Conservation (phyloP, 2,888 invertebrate species). For the Altica lythri region DNA sequence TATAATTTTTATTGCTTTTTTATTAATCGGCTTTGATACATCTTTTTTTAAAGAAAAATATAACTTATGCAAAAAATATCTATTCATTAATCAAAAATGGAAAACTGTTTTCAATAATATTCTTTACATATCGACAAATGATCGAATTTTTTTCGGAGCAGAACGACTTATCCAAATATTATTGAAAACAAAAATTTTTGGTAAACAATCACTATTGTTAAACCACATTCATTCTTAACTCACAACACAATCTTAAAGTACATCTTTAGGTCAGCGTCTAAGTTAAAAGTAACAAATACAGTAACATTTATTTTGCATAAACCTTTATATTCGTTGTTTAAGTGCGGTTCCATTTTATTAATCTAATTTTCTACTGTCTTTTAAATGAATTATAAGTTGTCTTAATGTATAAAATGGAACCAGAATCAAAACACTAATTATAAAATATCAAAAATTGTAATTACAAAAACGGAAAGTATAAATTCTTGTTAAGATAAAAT, state of each 20-base stretch:
- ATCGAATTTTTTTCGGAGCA: not conserved
- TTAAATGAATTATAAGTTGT: too few species aligned
- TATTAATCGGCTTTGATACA: conserved; percentile 30
- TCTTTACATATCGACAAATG: conserved; percentile 14
- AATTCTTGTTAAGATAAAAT: too few species aligned
- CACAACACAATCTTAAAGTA: conserved; percentile 29
- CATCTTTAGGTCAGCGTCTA: conserved; percentile 7
- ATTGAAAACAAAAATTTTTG: conserved; percentile 39
- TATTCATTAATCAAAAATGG: conserved; percentile 44
- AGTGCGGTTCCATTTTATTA: too few species aligned
- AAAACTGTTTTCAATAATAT: conserved; percentile 44
- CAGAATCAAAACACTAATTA: too few species aligned
- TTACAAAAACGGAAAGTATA: too few species aligned
- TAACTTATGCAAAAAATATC: conserved; percentile 48
- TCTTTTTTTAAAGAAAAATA: conserved; percentile 46
- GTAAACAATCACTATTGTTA: conserved; percentile 39
- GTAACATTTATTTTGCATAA: not conserved
- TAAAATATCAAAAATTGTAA: too few species aligned
- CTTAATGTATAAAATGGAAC: too few species aligned
- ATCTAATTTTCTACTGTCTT: too few species aligned
- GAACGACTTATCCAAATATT: conserved; percentile 29
- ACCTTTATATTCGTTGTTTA: not conserved
- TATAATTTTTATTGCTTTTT: conserved; percentile 22
- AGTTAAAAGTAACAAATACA: not conserved
- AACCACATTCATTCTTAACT: conserved; percentile 29